Evolutionary conservation across 2,113 vertebrate species (phyloP).

Genomic region (Indri indri): DNA sequence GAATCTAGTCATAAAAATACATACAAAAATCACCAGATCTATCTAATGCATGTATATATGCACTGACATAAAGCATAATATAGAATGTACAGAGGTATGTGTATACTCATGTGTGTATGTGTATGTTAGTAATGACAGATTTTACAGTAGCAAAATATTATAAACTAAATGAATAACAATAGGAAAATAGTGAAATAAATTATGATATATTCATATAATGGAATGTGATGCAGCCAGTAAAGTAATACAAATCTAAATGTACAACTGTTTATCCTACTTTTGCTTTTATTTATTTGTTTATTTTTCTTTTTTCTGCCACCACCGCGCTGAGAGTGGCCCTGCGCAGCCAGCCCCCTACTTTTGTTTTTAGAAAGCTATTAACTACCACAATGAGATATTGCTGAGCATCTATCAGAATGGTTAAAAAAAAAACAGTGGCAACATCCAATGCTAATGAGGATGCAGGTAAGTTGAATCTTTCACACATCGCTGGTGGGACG

Average conservation of each 20-base stretch:
- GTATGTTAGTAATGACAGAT: not conserved
- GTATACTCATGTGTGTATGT: not conserved
- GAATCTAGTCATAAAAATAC: not conserved
- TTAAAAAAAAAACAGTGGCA: not conserved
- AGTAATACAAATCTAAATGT: not conserved
- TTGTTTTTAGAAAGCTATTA: not conserved
- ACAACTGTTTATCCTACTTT: not conserved
- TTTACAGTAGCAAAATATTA: not conserved
- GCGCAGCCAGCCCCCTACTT: not conserved
- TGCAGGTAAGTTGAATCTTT: not conserved
- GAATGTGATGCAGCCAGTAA: not conserved
- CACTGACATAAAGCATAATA: not conserved
- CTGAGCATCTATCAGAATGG: not conserved
- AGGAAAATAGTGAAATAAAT: not conserved
- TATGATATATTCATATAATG: not conserved
- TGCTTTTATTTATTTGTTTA: not conserved
- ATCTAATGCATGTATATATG: not conserved
- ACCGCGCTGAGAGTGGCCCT: too few relatives aligned
- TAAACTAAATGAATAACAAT: not conserved
- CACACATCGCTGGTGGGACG: not conserved
- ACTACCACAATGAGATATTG: not conserved
- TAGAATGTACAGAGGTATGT: not conserved
- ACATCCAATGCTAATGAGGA: not conserved
- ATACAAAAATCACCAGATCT: not conserved
- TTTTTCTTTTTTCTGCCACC: too few relatives aligned